phyloP scores from a whole-genome alignment of 2,113 vertebrate genomes.

The Semnornis frantzii region DNA sequence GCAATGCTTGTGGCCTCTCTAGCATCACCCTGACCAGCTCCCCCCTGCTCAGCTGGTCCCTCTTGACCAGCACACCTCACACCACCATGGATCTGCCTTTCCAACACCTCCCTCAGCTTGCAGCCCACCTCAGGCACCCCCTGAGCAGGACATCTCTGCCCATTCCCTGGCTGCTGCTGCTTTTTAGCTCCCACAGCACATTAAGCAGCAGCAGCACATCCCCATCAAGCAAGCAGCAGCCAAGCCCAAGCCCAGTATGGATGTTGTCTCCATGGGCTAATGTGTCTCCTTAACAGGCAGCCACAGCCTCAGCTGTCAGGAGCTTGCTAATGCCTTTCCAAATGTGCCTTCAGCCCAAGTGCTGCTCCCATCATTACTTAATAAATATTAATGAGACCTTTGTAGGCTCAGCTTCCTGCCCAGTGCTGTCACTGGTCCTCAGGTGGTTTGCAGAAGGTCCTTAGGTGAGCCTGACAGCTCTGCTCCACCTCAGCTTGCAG shows the following conservation, averaged over 20 bases:
- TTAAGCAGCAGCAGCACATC: background rate
- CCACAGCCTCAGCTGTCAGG: conserved; percentile 14
- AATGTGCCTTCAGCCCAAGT: background rate
- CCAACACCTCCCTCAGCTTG: background rate
- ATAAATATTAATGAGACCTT: conserved; percentile 43
- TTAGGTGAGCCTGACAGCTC: background rate
- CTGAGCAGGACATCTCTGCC: background rate
- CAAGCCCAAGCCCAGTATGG: background rate
- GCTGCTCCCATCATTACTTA: background rate
- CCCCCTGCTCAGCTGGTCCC: background rate
- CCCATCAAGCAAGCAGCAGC: background rate
- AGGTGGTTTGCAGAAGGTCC: background rate
- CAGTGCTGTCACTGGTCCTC: background rate
- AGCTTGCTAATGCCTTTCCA: background rate
- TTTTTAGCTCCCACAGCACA: background rate
- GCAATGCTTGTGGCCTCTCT: background rate
- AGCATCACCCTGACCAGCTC: background rate
- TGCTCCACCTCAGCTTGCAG: background rate
- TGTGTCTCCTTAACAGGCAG: background rate
- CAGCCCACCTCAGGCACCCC: background rate
- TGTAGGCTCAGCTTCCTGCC: background rate
- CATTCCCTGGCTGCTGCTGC: background rate
- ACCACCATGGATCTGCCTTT: background rate
- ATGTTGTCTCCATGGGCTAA: fast-evolving
- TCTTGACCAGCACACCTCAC: background rate